phyloP scores from a whole-genome alignment of 2,888 invertebrate genomes.

The Microplitis manilae region DNA sequence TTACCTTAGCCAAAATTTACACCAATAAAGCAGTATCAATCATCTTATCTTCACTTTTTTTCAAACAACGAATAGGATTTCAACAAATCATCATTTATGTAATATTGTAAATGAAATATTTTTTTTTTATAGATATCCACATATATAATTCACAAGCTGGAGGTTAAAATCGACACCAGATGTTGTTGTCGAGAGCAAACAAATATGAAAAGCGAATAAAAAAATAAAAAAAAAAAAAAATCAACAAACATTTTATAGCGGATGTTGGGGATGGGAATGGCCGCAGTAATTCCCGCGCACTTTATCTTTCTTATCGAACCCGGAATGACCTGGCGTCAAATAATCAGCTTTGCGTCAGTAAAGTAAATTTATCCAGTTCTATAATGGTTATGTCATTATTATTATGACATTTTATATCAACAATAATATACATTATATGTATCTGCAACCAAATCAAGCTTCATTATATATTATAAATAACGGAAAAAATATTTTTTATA shows the following conservation, averaged over 20 bases:
- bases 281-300: conserved; percentile 10
- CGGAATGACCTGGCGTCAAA: conserved; percentile 22
- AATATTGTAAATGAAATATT: not conserved
- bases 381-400: conserved; percentile 27
- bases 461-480: not conserved
- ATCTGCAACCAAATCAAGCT: not conserved
- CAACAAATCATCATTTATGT: no score
- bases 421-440: not conserved
- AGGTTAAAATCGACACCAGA: conserved; percentile 36
- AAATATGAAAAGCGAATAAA: conserved; percentile 20
- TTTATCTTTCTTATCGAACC: conserved; percentile 32
- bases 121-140: not conserved
- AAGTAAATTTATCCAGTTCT: conserved; percentile 14
- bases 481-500: not conserved
- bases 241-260: conserved; percentile 26
- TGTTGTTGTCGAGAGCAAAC: conserved; percentile 33
- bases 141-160: conserved; percentile 20
- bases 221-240: conserved; percentile 15
- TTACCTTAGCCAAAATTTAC: no score
- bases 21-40: no score
- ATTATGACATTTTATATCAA: not conserved
- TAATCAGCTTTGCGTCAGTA: not conserved
- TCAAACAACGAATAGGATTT: no score
- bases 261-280: conserved; percentile 10
- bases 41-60: no score